Conservation (phyloP, 1,140 invertebrate genomes). For the Ceratosolen fusciceps region DNA sequence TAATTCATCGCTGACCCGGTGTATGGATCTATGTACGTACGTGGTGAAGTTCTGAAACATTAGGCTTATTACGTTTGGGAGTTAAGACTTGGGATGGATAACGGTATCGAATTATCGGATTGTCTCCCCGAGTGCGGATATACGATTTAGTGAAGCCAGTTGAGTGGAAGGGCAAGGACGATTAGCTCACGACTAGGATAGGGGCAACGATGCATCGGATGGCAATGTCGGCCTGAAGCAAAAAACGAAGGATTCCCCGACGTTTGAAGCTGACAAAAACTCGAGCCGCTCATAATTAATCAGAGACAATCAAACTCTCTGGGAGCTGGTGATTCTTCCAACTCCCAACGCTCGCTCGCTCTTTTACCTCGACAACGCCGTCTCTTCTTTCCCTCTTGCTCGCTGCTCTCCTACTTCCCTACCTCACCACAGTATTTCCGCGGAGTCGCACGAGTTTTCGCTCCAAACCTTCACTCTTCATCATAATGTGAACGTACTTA, state of each 20-base stretch:
- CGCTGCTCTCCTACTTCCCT: neutral
- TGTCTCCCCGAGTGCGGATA: too few species aligned
- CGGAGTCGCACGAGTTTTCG: neutral
- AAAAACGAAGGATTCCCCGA: slow-evolving; percentile 13
- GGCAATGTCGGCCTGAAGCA: neutral
- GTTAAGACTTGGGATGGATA: too few species aligned
- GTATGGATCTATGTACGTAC: too few species aligned
- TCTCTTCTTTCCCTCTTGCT: neutral
- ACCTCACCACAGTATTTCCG: neutral
- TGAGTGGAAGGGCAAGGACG: too few species aligned
- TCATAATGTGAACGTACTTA: neutral
- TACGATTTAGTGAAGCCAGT: neutral
- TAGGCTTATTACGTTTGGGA: too few species aligned
- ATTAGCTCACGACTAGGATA: neutral
- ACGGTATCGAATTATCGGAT: too few species aligned
- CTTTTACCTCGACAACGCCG: neutral
- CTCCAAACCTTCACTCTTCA: neutral
- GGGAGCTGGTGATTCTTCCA: slow-evolving; percentile 59
- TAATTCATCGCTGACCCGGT: too few species aligned
- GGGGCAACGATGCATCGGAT: neutral
- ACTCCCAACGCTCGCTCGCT: slow-evolving; percentile 33
- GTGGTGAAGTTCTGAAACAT: too few species aligned
- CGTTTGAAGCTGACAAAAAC: slow-evolving; percentile 48
- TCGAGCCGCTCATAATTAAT: slow-evolving; percentile 65
- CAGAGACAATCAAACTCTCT: slow-evolving; percentile 69